Base-by-base conservation (phyloP, 1,140 invertebrate species). In the Drosophila nigrodunni region DNA sequence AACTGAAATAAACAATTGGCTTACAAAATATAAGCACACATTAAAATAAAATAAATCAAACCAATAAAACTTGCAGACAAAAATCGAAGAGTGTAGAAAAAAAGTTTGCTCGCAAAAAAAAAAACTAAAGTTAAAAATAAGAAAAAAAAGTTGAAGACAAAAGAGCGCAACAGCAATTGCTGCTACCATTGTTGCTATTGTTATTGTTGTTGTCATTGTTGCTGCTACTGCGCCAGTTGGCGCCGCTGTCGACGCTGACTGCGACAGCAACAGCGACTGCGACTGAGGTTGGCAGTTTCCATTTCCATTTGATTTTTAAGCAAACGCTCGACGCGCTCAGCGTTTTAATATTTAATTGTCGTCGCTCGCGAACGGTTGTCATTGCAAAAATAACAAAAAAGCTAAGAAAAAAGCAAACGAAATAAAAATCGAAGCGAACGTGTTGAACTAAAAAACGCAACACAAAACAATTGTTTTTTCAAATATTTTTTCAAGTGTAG, bases 291-390 rank as follows among this genome's bases (percentile, higher is more conserved):
- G 46, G 57, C 73, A 67, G 81, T 89, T 91, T 91, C 79, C 81
- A 85, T 91, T 91, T 91, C 79, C 81, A 85, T 91, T 91, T 91
- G 81, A 89, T 91, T 91, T 91, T 91, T 91, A 91, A 91, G 82
- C 88, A 80, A 89, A 82, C 75, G 89, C 66, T 82, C 68, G 47
- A 52, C 81, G 78, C 76, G 74, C 61, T 80, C 68, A 76, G 71
- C 76, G 81, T 76, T 85, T 91, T 89, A 91, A 91, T 91, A 86
- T 81, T 76, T 80, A 91, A 89, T 86, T 89, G 78, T 89, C 81
- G 70, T 76, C 65, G 83, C 68, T 80, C 79, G 89, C 78, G 78
- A 77, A 21, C 83, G 85, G 89, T 89, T 74, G 77, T 47, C 64
- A 74, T 52, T 80, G 64, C 71, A 15, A 58, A 41, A 43, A 74